A percentile compares a stretch with the other conserved stretches of the same genome.
These are phyloP conservation scores for Mola mola DNA, from an alignment of 2,113 vertebrate species.

Conservation along the genomic window DNA sequence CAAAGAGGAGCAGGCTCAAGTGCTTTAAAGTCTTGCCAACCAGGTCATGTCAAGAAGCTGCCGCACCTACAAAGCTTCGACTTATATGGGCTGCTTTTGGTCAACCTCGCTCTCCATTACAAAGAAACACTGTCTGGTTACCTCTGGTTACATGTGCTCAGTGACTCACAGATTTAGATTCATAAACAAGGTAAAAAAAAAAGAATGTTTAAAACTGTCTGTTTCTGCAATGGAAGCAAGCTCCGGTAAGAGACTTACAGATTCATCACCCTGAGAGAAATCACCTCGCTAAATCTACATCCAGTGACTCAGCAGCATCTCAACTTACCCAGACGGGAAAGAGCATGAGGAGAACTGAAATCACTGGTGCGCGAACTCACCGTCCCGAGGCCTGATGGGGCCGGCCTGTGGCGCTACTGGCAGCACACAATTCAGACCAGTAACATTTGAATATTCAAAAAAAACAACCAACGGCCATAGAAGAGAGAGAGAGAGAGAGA, in stretches of 20 bases:
- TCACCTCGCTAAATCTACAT: background rate
- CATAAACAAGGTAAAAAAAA: background rate
- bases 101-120: conserved; percentile 39
- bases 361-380: no score
- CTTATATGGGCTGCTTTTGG: conserved; percentile 67
- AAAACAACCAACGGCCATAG: no score
- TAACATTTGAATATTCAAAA: conserved; percentile 79
- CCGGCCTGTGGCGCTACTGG: no score
- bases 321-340: conserved; percentile 47
- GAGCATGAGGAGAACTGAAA: conserved; percentile 5
- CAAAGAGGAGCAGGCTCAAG: conserved; percentile 57
- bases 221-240: background rate
- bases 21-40: conserved; percentile 70
- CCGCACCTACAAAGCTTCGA: conserved; percentile 55
- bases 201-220: background rate
- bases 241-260: no score
- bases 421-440: conserved; percentile 35
- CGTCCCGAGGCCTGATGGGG: no score
- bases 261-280: conserved; percentile 1
- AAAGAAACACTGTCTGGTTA: conserved; percentile 30
- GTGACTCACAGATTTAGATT: background rate
- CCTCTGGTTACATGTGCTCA: background rate
- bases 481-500: conserved; percentile 14
- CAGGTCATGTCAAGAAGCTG: conserved; percentile 34
- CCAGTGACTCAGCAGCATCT: conserved; percentile 28